Conservation (phyloP, 2,113 vertebrate species). For the Rhadina sibilatrix region DNA sequence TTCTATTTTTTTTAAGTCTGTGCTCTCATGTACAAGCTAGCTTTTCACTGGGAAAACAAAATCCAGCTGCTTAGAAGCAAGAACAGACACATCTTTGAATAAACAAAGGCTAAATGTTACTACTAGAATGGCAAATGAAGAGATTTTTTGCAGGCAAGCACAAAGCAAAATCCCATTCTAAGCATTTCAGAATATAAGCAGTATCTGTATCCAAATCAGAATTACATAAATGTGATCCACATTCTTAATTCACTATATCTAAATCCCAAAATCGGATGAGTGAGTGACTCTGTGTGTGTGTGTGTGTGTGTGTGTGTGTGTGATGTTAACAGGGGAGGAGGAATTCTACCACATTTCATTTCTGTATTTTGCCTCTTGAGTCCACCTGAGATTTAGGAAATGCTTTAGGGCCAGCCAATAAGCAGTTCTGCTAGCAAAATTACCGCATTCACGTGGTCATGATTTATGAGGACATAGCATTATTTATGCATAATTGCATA, state of each 20-base stretch:
- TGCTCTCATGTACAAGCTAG: background rate
- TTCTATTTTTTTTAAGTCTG: background rate
- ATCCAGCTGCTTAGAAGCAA: slow-evolving; percentile 52
- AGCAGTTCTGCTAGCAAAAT: background rate
- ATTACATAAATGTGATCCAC: background rate
- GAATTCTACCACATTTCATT: background rate
- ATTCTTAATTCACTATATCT: background rate
- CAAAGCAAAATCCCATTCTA: slow-evolving; percentile 27
- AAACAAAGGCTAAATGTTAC: slow-evolving; percentile 39
- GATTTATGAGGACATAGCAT: slow-evolving; percentile 1
- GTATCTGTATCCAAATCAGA: slow-evolving; percentile 14
- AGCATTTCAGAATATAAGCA: background rate
- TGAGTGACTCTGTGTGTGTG: background rate
- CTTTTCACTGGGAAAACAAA: slow-evolving; percentile 38
- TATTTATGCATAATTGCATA: slow-evolving; percentile 29
- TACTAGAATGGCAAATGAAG: slow-evolving; percentile 11
- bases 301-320: background rate
- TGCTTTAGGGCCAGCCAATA: background rate
- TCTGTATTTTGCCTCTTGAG: background rate
- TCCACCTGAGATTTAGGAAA: background rate
- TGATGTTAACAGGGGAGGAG: background rate
- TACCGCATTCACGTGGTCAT: background rate
- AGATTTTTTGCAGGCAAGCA: slow-evolving; percentile 22
- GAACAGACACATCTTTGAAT: slow-evolving; percentile 35
- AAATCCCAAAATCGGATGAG: background rate